These are phyloP conservation scores for Agrochola lychnidis DNA, from an alignment of 2,888 invertebrate species.

Conservation along the genomic window DNA sequence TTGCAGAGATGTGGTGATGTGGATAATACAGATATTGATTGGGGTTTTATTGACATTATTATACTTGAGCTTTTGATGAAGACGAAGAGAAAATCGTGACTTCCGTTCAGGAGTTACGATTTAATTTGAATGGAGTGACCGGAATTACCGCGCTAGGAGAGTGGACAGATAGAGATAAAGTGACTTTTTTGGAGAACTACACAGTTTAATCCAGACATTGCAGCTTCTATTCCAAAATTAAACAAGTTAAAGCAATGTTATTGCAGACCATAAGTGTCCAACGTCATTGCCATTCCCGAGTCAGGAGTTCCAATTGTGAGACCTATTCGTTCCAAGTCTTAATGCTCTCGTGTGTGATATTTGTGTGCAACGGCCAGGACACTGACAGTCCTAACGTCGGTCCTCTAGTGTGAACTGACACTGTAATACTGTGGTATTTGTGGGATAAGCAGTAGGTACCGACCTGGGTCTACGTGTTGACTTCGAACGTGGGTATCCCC, in stretches of 20 bases:
- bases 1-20: not conserved
- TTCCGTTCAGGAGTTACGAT: not conserved
- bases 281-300: not conserved
- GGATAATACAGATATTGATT: not conserved
- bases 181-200: not conserved
- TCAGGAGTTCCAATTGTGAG: not conserved
- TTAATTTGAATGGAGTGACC: not conserved
- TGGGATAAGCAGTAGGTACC: not conserved
- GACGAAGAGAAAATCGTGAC: not conserved
- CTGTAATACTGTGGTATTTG: not conserved
- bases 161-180: not conserved
- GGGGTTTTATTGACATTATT: not conserved
- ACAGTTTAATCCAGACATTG: not conserved
- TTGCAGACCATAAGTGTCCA: not conserved
- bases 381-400: constrained; percentile 12
- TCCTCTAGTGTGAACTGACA: constrained; percentile 17
- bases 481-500: not conserved
- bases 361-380: constrained; percentile 8
- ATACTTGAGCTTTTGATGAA: not conserved
- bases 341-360: not conserved
- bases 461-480: not conserved
- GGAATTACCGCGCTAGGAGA: not conserved
- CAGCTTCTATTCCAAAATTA: not conserved
- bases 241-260: constrained; percentile 18
- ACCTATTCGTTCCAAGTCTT: not conserved